Percentiles rank a stretch among this genome's conserved stretches.
phyloP scores from a whole-genome alignment of 2,888 invertebrate genomes.

The Drosophila subsilvestris region DNA sequence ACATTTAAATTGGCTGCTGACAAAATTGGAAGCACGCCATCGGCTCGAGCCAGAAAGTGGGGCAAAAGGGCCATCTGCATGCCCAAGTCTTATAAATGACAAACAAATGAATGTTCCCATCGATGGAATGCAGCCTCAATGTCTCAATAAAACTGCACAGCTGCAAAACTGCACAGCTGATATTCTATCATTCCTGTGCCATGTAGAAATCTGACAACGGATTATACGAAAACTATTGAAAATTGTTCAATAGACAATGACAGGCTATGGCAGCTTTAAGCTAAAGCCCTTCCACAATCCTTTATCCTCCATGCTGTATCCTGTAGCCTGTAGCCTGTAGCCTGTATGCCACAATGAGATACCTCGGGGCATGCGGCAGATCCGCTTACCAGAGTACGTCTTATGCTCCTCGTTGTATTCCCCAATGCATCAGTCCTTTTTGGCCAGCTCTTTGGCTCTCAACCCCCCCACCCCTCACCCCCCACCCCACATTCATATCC shows the following conservation, averaged over 20 bases:
- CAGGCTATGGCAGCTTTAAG: background rate
- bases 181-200: background rate
- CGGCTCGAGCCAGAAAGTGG: slow-evolving; percentile 1
- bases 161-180: too few relatives aligned
- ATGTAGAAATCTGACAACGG: background rate
- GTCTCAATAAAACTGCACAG: background rate
- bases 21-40: slow-evolving; percentile 12
- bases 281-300: background rate
- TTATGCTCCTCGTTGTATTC: background rate
- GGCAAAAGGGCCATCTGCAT: background rate
- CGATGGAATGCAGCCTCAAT: background rate
- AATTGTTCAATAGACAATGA: background rate
- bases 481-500: background rate
- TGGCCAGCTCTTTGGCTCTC: background rate
- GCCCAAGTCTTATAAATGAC: background rate
- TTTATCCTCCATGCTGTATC: background rate
- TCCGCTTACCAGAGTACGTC: background rate
- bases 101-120: background rate
- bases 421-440: background rate
- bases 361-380: background rate
- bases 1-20: slow-evolving; percentile 38
- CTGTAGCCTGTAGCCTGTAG: too few relatives aligned
- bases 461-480: too few relatives aligned
- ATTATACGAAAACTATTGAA: background rate
- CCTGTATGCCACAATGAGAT: background rate